Conservation (phyloP, 2,797 vertebrate genomes). For the Falco berigora region DNA sequence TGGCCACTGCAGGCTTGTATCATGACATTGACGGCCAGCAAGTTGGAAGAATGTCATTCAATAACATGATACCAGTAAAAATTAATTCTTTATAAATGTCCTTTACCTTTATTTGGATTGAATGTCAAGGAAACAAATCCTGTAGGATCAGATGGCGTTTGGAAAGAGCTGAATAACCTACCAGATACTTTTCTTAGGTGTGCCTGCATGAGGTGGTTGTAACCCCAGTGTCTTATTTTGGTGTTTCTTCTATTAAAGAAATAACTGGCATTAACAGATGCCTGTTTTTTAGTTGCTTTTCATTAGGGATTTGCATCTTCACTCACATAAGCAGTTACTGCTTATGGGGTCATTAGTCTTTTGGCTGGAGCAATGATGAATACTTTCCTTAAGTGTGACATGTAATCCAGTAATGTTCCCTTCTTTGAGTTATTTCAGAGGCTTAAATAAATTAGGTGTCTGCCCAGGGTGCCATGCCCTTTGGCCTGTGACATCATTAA, state of each 20-base stretch:
- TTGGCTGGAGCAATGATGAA: conserved; percentile 80
- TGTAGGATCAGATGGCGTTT: neutral
- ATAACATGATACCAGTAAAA: neutral
- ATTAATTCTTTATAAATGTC: neutral
- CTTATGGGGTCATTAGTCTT: conserved; percentile 63
- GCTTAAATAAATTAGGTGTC: conserved; percentile 98
- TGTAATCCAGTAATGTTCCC: conserved; percentile 83
- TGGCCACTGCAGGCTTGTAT: neutral
- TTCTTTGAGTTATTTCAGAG: conserved; percentile 84
- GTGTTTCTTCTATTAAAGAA: conserved; percentile 10
- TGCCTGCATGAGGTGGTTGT: neutral
- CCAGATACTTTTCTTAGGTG: neutral
- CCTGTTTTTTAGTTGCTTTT: conserved; percentile 34
- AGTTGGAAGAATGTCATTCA: neutral
- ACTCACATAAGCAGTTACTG: conserved; percentile 30
- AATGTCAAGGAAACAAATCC: neutral
- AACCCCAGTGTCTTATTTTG: neutral
- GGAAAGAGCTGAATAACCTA: neutral
- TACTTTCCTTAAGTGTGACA: conserved; percentile 83
- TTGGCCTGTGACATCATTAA: conserved; percentile 90
- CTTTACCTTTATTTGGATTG: neutral
- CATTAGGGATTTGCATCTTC: conserved; percentile 54
- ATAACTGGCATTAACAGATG: neutral
- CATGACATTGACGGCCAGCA: neutral
- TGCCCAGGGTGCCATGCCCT: conserved; percentile 88